Evolutionary conservation across 2,888 invertebrate genomes (phyloP).

Genomic region (Drosophila anomalipes): DNA sequence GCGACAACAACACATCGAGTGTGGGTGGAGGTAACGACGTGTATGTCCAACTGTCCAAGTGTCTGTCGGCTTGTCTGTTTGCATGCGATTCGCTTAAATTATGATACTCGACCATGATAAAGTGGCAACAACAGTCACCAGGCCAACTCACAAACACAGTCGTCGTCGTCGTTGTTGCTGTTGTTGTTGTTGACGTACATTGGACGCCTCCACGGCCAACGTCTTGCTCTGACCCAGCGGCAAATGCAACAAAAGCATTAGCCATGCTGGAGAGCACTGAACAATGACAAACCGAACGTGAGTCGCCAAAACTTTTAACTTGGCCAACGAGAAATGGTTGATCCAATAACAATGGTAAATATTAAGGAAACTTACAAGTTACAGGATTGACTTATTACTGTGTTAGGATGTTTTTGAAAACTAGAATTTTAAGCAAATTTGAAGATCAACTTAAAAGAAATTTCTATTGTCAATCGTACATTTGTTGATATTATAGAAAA

Average conservation of each 20-base stretch:
- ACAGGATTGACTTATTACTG: not conserved
- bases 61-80: slow-evolving; percentile 17
- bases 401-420: not conserved
- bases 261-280: slow-evolving; percentile 12
- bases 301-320: slow-evolving; percentile 17
- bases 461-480: not conserved
- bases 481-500: not conserved
- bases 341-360: not conserved
- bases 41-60: slow-evolving; percentile 34
- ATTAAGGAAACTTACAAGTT: not conserved
- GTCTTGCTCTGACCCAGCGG: slow-evolving; percentile 27
- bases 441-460: not conserved
- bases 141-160: slow-evolving; percentile 37
- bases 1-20: slow-evolving; percentile 42
- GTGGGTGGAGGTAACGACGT: slow-evolving; percentile 65
- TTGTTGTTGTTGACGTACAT: slow-evolving; percentile 31
- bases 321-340: not conserved
- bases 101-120: slow-evolving; percentile 78
- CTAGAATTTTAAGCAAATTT: not conserved
- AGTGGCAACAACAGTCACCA: slow-evolving; percentile 76
- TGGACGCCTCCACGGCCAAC: slow-evolving; percentile 53
- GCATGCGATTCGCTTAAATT: slow-evolving; percentile 73
- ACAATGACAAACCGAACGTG: slow-evolving; percentile 8
- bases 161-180: slow-evolving; percentile 7
- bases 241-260: slow-evolving; percentile 16